Base-by-base conservation (phyloP, 2,797 vertebrate genomes). In the Gymnodraco acuticeps region DNA sequence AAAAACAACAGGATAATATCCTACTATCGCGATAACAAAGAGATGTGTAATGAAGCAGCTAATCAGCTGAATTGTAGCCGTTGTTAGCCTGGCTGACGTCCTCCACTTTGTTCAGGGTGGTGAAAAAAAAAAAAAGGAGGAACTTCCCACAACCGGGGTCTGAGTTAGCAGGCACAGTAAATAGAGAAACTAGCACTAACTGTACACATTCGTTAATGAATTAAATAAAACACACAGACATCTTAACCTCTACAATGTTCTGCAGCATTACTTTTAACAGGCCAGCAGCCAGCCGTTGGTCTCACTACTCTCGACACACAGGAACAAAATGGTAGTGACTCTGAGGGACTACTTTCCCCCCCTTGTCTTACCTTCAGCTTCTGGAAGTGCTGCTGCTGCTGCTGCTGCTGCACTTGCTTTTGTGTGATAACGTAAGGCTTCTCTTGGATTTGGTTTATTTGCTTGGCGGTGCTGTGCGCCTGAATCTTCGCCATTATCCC, bases 401-500 rank as follows among this genome's bases (percentile, higher is more conserved):
- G 95, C 90, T 96, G 95, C 90, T 96, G 95, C 87, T 95, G 95
- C 89, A 95, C 94, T 93, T 96, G 95, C 90, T 95, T 96, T 90
- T 95, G 95, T 75, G 92, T 89, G 80, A 95, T 95, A 80, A 94
- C 95, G 86, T 92, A 96, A 87, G 95, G 94, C 94, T 95, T 95
- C 84, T 96, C 95, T 87, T 95, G 95, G 42, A 95, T 93, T 91
- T 92, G 95, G 94, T 90, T 95, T 75, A 96, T 95, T 88, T 95
- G 95, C 90, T 96, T 96, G 73, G 95, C 92, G 90, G 92, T 89
- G 94, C 94, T 93, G 93, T 95, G 95, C 43, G 95, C 89, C 88
- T 96, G 95, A 90, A 96, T 96, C 90, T 96, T 96, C 94, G 95
- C 95, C 95, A 96, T 96, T 91, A 95, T 95, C 92, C 92, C 89